Evolutionary conservation across 2,113 vertebrate species (phyloP), one percentile per base, ranked within the genome.

Genomic region (Eonycteris spelaea): DNA sequence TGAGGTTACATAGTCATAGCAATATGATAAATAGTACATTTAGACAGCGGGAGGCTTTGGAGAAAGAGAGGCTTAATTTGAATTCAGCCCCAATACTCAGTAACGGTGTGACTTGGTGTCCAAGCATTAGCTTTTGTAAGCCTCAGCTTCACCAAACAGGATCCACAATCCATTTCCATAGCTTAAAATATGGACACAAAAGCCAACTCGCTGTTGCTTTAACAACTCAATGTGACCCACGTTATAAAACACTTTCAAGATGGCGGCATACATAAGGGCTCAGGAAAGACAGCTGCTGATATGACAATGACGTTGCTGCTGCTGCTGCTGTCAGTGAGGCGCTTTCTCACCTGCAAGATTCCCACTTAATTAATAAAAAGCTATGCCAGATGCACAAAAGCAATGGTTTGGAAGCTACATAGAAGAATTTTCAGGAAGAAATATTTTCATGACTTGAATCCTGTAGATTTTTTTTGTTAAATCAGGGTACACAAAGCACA

Each of bases 351-450:
- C 35, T 65, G 74, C 18, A 77, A 77, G 45, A 26, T 43, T 55
- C 68, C 40, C 28, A 78, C 51, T 30, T 63, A 86, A 65, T 24
- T 77, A 90, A 43, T 61, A 26, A 59, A 74, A 92, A 94, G 16
- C 7, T 40, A 67, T 70, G 26, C 2, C 57, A 86, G 40, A 73
- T 33, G 5, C 11, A 53, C 26, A 88, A 75, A 91, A 75, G n/a
- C 21, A 40, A 77, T 0, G 30, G 19, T 18, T 77, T 67, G 7
- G 5, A 85, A 73, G 48, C 33, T 22, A 82, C 5, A 65, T 0
- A 33, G 6, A 61, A 48, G 35, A 18, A 38, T 61, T 59, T 48
- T n/a, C n/a, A n/a, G n/a, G n/a, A n/a, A n/a, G n/a, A n/a, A n/a
- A n/a, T n/a, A n/a, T n/a, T 70, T 71, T 53, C 67, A 59, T 83